A percentile compares a stretch with the other conserved stretches of the same genome.
Evolutionary conservation across 2,888 invertebrate species (phyloP).

Genomic region (Drosophila putrida): DNA sequence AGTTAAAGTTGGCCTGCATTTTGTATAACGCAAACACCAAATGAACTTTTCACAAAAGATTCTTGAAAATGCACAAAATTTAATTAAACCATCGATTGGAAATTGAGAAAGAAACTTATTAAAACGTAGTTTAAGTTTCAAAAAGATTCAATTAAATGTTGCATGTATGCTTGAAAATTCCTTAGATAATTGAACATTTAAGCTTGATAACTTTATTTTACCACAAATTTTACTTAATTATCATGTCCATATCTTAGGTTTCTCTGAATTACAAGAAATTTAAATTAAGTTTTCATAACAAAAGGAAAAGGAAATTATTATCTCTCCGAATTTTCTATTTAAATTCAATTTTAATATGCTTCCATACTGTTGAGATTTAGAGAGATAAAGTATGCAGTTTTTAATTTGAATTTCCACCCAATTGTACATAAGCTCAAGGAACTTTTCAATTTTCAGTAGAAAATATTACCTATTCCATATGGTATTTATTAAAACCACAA

Average conservation of each 20-base stretch:
- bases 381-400: not conserved
- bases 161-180: too few species aligned
- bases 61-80: not conserved
- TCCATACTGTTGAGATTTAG: not conserved
- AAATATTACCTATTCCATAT: slow-evolving; percentile 1
- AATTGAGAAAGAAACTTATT: not conserved
- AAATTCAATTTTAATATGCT: not conserved
- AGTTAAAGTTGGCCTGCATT: slow-evolving; percentile 21
- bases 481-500: not conserved
- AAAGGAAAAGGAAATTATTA: too few species aligned
- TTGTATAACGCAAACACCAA: not conserved
- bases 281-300: too few species aligned
- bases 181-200: too few species aligned
- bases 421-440: not conserved
- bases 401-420: slow-evolving; percentile 7
- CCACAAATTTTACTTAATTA: too few species aligned
- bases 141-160: too few species aligned
- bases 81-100: slow-evolving; percentile 20
- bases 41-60: not conserved
- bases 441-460: not conserved
- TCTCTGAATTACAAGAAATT: too few species aligned
- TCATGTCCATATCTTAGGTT: too few species aligned
- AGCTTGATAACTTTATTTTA: too few species aligned
- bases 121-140: not conserved
- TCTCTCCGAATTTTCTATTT: not conserved